Evolutionary conservation across 2,113 vertebrate genomes (phyloP), one percentile per base, ranked within the genome.

Genomic region (Nothoprocta pentlandii): DNA sequence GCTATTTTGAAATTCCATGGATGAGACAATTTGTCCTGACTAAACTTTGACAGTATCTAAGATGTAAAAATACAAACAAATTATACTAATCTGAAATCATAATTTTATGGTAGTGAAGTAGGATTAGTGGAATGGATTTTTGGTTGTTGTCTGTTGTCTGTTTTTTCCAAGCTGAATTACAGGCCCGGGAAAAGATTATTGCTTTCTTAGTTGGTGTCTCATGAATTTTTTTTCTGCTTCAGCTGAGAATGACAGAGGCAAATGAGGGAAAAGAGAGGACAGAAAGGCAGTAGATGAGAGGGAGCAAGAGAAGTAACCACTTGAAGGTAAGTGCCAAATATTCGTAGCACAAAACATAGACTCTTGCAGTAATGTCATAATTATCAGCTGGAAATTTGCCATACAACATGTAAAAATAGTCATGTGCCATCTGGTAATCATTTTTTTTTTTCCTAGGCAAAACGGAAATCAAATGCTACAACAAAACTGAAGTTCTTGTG

Each of bases 371-470:
- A 97, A 97, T 96, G 96, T 97, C 95, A 97, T 97, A 97, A 97
- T 97, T 97, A 96, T 97, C 96, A 97, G 74, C 82, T 97, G 97
- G 93, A 97, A 97, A 95, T 87, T 89, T 95, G 95, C 97, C 97
- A 97, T 94, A 94, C 78, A 90, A 95, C 86, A 86, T 94, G 82
- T 94, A 97, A 97, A 98, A 98, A 97, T 97, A 98, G 90, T 94
- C 94, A 89, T 68, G 73, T 93, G 87, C 97, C 97, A 97, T 98
- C 97, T 98, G 97, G 89, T 96, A 97, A 97, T 92, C 2, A 82
- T 94, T 97, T 97, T 95, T 94, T 34, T 96, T 97, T 95, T 97
- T 93, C 87, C 34, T 11, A 95, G 23, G 79, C 70, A 95, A 97
- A 97, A 96, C 95, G 87, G 87, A 97, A 97, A 97, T 97, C 87